These are phyloP conservation scores for Pedionomus torquatus DNA, from an alignment of 2,113 vertebrate species.

Conservation along the genomic window DNA sequence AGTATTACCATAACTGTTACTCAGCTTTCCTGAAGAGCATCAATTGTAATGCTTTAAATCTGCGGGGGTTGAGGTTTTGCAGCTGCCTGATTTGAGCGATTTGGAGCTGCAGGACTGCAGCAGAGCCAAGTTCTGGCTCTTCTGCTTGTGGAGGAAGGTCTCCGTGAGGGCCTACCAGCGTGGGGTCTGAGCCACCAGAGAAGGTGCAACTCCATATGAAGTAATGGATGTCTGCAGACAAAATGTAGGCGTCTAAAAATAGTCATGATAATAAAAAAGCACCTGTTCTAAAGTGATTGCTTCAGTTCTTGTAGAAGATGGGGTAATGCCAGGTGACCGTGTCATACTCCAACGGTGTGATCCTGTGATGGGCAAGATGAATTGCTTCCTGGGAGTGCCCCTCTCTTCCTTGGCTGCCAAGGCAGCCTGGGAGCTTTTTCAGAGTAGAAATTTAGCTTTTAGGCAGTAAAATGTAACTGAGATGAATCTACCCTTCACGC, in stretches of 20 bases:
- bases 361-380: fast-evolving
- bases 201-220: fast-evolving
- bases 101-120: background rate
- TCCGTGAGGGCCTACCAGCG: background rate
- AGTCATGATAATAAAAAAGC: background rate
- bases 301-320: background rate
- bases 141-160: background rate
- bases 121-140: background rate
- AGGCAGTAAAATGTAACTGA: background rate
- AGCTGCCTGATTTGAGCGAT: background rate
- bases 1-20: background rate
- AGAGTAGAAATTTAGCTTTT: background rate
- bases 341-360: background rate
- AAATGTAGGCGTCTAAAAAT: background rate
- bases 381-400: background rate
- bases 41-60: background rate
- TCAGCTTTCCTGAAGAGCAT: slow-evolving; percentile 52
- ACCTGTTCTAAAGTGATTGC: background rate
- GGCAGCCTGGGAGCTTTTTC: background rate
- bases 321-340: background rate
- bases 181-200: background rate
- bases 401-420: background rate
- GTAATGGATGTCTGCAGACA: background rate
- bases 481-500: background rate
- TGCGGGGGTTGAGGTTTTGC: background rate